Conservation (phyloP, 1,140 invertebrate genomes). For the Drosophila sproati region DNA sequence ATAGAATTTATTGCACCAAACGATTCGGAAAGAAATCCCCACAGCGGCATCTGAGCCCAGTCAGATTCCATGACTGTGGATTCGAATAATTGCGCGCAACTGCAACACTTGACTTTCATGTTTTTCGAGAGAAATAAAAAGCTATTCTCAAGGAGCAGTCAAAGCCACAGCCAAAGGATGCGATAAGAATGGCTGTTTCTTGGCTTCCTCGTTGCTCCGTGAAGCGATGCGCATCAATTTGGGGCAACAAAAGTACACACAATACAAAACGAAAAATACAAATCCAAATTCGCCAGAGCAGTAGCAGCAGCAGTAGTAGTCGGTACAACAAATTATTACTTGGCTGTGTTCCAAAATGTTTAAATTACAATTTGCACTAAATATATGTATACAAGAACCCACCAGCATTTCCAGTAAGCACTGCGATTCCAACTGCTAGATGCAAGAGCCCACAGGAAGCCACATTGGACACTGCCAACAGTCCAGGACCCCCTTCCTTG, state of each 20-base stretch:
- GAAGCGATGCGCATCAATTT: conserved; percentile 78
- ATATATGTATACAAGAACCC: conserved; percentile 29
- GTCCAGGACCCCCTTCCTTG: background rate
- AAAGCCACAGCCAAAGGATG: conserved; percentile 33
- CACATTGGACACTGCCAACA: conserved; percentile 43
- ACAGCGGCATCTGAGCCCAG: conserved; percentile 20
- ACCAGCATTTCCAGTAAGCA: background rate
- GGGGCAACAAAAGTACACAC: conserved; percentile 18
- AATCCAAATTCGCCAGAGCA: conserved; percentile 48
- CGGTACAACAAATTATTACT: conserved; percentile 78
- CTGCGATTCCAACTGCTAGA: background rate
- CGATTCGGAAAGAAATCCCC: conserved; percentile 50
- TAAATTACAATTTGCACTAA: conserved; percentile 77
- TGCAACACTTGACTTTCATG: conserved; percentile 82
- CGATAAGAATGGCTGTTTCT: conserved; percentile 61
- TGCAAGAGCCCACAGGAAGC: conserved; percentile 54
- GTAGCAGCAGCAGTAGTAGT: conserved; percentile 50
- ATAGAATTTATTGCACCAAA: conserved; percentile 81
- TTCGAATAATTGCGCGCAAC: conserved; percentile 64
- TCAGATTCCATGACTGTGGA: background rate
- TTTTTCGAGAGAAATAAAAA: conserved; percentile 75
- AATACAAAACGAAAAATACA: conserved; percentile 6
- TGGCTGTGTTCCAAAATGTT: conserved; percentile 73
- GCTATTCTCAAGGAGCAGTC: conserved; percentile 66
- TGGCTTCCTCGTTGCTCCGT: conserved; percentile 18